Evolutionary conservation across 2,888 invertebrate genomes (phyloP).

Genomic region (Zootermopsis nevadensis): DNA sequence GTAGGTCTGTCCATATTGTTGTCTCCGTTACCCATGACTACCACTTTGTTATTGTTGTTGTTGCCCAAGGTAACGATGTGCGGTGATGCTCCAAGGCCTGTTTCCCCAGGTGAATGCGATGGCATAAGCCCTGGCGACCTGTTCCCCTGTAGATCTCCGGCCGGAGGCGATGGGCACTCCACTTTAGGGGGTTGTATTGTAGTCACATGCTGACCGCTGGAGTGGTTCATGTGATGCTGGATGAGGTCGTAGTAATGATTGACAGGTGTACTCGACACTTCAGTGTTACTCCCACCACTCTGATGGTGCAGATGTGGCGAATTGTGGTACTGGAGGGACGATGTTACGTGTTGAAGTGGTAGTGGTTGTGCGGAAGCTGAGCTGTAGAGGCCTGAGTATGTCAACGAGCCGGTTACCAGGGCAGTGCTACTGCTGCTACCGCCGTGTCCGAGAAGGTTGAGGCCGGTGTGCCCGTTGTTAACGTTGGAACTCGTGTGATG

Average conservation of each 20-base stretch:
- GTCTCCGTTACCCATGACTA: conserved; percentile 32
- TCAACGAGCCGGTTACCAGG: conserved; percentile 42
- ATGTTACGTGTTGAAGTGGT: conserved; percentile 38
- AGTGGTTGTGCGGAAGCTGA: conserved; percentile 38
- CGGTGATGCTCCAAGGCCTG: conserved; percentile 58
- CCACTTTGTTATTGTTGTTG: conserved; percentile 46
- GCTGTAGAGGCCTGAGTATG: conserved; percentile 54
- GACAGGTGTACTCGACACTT: conserved; percentile 45
- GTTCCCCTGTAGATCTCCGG: conserved; percentile 53
- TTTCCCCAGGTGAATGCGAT: conserved; percentile 60
- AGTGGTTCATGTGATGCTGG: conserved; percentile 55
- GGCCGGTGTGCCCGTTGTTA: conserved; percentile 21
- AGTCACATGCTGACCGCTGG: conserved; percentile 53
- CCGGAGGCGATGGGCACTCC: conserved; percentile 60
- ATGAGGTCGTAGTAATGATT: conserved; percentile 59
- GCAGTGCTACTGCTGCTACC: conserved; percentile 42
- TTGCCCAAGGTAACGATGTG: conserved; percentile 59
- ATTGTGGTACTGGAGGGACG: conserved; percentile 1
- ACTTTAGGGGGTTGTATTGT: conserved; percentile 58
- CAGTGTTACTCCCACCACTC: not conserved
- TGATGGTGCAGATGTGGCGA: conserved; percentile 27
- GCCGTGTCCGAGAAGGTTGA: conserved; percentile 26
- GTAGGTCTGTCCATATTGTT: conserved; percentile 59
- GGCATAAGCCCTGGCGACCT: conserved; percentile 60
- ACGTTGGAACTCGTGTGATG: not conserved